Evolutionary conservation across 2,113 vertebrate genomes (phyloP), one percentile per base, ranked within the genome.

Genomic region (Thryonomys swinderianus): DNA sequence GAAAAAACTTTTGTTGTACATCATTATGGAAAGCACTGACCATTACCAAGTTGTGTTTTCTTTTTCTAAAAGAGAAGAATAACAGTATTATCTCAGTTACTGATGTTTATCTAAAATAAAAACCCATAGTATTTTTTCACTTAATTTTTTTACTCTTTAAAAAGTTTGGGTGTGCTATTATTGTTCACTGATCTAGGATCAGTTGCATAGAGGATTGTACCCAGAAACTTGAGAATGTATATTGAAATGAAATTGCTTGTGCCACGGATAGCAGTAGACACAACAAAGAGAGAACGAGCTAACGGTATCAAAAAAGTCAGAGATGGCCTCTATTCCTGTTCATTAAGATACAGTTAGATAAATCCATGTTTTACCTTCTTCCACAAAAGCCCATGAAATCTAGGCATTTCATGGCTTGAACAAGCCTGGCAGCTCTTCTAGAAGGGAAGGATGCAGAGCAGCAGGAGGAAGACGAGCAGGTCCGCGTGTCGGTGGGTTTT

Each of bases 171-270:
- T 74, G 53, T 73, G 69, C 59, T 81, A 1, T 67, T 95, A 20
- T 11, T 64, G 1, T 81, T 84, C 37, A 32, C 3, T 67, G 34
- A 40, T 79, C 3, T 48, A 4, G 67, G 79, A 79, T 53, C 45
- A 55, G 3, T 64, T 2, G 20, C 27, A 37, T 23, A 5, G 59
- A 73, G 78, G 53, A 85, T 9, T 83, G 4, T 20, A 59, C 40
- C 55, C 20, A 69, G 83, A 37, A 23, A 30, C 48, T 71, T 7
- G 27, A 64, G n/a, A 87, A 48, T 20, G 74, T 55, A 84, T 93
- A 42, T 34, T 66, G 30, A 91, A 88, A 76, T 79, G 61, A 85
- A n/a, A 45, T 83, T 76, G 18, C 69, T 62, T 83, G 18, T 93
- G 40, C 81, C 32, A 85, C 23, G 25, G 66, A 79, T 21, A 82